A percentile compares a stretch with the other conserved stretches of the same genome.
Evolutionary conservation across 1,140 invertebrate species (phyloP).

Genomic region (Saxidomus purpurata): DNA sequence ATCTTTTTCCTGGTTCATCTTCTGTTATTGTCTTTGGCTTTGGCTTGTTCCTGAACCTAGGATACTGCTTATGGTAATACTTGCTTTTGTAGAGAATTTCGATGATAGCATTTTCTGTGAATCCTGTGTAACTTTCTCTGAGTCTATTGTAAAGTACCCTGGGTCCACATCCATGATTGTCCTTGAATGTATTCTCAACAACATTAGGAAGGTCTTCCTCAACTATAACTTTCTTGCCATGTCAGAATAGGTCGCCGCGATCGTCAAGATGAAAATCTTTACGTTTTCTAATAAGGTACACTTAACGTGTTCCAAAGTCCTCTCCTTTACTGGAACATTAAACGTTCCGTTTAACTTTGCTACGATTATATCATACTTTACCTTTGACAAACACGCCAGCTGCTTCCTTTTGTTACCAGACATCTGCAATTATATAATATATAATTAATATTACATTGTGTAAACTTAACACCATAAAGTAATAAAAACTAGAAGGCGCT

Average conservation of each 20-base stretch:
- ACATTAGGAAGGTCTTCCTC: neutral
- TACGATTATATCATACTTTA: neutral
- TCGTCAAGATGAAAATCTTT: neutral
- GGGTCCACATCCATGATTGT: neutral
- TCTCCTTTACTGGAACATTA: neutral
- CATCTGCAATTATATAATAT: neutral
- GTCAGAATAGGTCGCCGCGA: neutral
- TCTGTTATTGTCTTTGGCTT: constrained; percentile 7
- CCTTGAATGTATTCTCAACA: neutral
- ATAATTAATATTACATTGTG: neutral
- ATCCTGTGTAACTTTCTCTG: constrained; percentile 1
- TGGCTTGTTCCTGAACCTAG: constrained; percentile 14
- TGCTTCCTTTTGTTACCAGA: constrained; percentile 2
- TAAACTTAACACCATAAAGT: too few relatives aligned
- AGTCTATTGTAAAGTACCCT: constrained; percentile 31
- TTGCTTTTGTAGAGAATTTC: neutral
- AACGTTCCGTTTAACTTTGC: constrained; percentile 8
- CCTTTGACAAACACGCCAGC: neutral
- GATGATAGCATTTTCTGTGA: neutral
- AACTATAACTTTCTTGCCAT: neutral
- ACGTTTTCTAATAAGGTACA: neutral
- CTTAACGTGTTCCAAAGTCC: neutral
- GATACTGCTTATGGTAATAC: constrained; percentile 24
- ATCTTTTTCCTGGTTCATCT: neutral
- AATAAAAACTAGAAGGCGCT: too few relatives aligned